Evolutionary conservation across 2,797 vertebrate species (phyloP), one percentile per base, ranked within the genome.

Genomic region (Galagoides demidoff): DNA sequence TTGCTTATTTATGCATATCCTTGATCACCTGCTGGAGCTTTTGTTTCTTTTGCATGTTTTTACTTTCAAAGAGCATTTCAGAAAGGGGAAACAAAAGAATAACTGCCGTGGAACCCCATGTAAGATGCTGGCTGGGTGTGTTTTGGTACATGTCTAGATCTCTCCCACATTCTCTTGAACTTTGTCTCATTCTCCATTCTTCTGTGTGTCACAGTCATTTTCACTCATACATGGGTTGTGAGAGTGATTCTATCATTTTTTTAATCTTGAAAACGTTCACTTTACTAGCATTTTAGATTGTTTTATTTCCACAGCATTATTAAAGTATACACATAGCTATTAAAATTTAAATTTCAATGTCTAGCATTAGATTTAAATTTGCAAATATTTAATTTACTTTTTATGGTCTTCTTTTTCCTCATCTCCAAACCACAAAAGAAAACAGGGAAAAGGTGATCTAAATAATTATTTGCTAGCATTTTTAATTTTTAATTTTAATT

Each of bases 321-420:
- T 59, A 77, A 92, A 93, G 63, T 52, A 61, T 22, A 73, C 29
- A 45, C 20, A 87, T 66, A 85, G 31, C 12, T 57, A 61, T 70
- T 93, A 57, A 74, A 83, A 85, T 95, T 86, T 25, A 89, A 92
- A 89, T 89, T 66, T 86, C 45, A 93, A 86, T 89, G 55, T 94
- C n/a, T 93, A 52, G 17, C 94, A 85, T 76, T 95, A 37, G 2
- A 77, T 63, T 95, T n/a, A 77, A 74, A 87, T 55, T 92, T 86
- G 13, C 22, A 92, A 34, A 71, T 86, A 70, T 29, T 71, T 89
- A 55, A 71, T 73, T 88, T 87, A 90, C 52, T 76, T 70, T 90
- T 74, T 89, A 83, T 83, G 45, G 37, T 6, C 5, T 31, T 82
- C 45, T 52, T 89, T 82, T 45, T n/a, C 16, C 25, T 64, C 7